Evolutionary conservation across 2,113 vertebrate species (phyloP).

Genomic region (Platichthys flesus): DNA sequence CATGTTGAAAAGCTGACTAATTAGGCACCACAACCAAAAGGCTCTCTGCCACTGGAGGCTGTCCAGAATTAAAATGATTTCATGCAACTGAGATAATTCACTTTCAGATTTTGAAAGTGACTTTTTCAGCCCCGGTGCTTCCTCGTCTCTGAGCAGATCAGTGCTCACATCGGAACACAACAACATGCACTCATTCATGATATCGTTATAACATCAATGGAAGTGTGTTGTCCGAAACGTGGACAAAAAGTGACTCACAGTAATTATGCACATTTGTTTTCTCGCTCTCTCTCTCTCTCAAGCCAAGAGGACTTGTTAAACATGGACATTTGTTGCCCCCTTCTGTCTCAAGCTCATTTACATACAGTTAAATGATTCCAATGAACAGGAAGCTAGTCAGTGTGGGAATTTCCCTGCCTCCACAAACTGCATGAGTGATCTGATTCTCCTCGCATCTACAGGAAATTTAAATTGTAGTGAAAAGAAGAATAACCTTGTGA

Average conservation of each 20-base stretch:
- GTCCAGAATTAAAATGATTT: constrained; percentile 61
- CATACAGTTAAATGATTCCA: no score
- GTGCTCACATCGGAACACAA: neutral
- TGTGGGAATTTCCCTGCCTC: no score
- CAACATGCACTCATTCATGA: no score
- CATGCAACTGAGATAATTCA: constrained; percentile 63
- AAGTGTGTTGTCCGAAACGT: neutral
- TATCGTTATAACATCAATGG: neutral
- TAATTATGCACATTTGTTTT: neutral
- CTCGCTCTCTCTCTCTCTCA: neutral
- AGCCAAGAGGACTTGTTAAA: neutral
- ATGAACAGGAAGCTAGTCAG: no score
- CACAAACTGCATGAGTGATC: no score
- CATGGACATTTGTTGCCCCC: neutral
- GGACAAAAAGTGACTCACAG: neutral
- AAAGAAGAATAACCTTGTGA: no score
- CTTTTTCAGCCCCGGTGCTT: neutral
- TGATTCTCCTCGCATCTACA: no score
- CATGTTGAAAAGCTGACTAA: constrained; percentile 67
- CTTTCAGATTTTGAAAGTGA: constrained; percentile 47
- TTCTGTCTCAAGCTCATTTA: no score
- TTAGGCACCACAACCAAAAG: constrained; percentile 65
- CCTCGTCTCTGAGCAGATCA: neutral
- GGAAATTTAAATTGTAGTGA: no score
- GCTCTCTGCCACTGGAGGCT: constrained; percentile 63